These are phyloP conservation scores for Calliphora vomitoria DNA, from an alignment of 2,888 invertebrate species.

Conservation along the genomic window DNA sequence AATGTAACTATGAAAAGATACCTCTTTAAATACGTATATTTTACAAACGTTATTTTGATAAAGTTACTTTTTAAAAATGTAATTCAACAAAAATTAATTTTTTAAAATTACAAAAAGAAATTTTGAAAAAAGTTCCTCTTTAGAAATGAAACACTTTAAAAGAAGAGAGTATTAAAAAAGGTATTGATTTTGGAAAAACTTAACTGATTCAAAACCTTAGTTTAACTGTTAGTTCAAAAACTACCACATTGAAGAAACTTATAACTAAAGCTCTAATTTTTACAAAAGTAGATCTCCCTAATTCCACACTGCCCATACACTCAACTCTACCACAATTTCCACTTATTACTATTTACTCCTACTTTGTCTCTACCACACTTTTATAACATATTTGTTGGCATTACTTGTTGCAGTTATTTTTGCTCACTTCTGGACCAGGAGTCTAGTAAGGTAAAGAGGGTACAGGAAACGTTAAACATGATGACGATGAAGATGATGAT, in stretches of 20 bases:
- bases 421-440: background rate
- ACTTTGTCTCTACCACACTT: slow-evolving; percentile 43
- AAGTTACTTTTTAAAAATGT: too few relatives aligned
- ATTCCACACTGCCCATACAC: background rate
- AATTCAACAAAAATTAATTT: too few relatives aligned
- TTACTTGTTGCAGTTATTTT: background rate
- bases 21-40: too few relatives aligned
- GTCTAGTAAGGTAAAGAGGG: background rate
- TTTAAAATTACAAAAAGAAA: too few relatives aligned
- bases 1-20: too few relatives aligned
- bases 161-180: too few relatives aligned
- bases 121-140: too few relatives aligned
- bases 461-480: slow-evolving; percentile 33
- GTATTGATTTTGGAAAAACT: too few relatives aligned
- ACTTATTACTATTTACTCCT: slow-evolving; percentile 41
- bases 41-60: too few relatives aligned
- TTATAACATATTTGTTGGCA: slow-evolving; percentile 36
- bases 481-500: slow-evolving; percentile 40
- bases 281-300: background rate
- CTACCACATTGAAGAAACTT: too few relatives aligned
- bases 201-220: background rate
- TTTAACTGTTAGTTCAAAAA: background rate
- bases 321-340: background rate
- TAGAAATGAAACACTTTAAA: too few relatives aligned
- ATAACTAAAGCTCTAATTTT: too few relatives aligned